Evolutionary conservation across 2,888 invertebrate genomes (phyloP).

Genomic region (Chouioia cunea): DNA sequence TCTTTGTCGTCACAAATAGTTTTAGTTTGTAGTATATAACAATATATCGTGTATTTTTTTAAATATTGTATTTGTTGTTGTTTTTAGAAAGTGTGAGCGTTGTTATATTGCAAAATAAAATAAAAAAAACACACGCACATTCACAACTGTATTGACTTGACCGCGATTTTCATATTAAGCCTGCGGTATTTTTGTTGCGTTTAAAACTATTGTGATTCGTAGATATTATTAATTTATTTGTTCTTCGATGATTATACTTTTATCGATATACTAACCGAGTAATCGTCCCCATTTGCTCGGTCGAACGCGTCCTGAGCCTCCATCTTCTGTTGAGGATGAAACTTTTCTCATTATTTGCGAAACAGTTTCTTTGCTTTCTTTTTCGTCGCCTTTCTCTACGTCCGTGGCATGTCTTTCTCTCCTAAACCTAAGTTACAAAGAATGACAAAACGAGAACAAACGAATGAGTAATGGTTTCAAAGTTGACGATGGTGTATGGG

Average conservation of each 20-base stretch:
- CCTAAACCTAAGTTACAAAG: constrained; percentile 61
- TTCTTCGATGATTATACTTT: no score
- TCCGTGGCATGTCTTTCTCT: constrained; percentile 69
- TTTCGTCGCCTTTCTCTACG: constrained; percentile 75
- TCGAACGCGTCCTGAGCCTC: constrained; percentile 71
- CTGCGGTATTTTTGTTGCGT: no score
- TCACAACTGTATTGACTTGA: no score
- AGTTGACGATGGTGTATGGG: constrained; percentile 46
- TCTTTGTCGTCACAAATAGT: neutral
- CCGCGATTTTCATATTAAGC: no score
- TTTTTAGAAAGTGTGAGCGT: no score
- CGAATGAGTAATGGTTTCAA: constrained; percentile 15
- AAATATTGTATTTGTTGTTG: no score
- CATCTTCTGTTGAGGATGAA: constrained; percentile 67
- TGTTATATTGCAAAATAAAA: no score
- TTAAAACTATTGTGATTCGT: no score
- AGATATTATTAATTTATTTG: no score
- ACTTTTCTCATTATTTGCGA: constrained; percentile 55
- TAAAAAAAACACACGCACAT: no score
- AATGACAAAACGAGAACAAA: constrained; percentile 11
- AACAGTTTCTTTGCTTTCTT: constrained; percentile 68
- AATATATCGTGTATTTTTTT: no score
- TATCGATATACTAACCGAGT: constrained; percentile 73
- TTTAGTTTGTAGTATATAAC: no score
- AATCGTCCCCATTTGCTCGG: constrained; percentile 86